A percentile compares a stretch with the other conserved stretches of the same genome.
phyloP scores from a whole-genome alignment of 1,140 invertebrate species.

The Telenomus remus region DNA sequence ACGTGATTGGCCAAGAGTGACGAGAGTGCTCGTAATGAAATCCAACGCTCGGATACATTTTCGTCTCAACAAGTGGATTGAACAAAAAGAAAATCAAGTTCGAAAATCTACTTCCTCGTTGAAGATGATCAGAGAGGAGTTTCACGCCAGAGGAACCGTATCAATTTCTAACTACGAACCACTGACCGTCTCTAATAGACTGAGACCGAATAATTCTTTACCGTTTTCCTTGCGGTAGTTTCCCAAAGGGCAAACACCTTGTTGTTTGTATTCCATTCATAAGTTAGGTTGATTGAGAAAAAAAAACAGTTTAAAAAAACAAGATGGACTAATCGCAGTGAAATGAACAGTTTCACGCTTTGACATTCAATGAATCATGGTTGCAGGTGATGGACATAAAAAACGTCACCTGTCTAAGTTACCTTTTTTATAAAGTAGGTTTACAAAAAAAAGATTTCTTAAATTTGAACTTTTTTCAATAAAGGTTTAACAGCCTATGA shows the following conservation, averaged over 20 bases:
- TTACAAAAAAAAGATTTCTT: too few relatives aligned
- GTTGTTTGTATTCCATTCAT: background rate
- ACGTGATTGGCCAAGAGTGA: conserved; percentile 41
- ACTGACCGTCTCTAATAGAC: conserved; percentile 17
- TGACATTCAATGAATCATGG: too few relatives aligned
- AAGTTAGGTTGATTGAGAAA: background rate
- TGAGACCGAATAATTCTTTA: conserved; percentile 23
- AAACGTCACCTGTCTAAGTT: too few relatives aligned
- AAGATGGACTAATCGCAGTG: background rate
- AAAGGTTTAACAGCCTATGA: too few relatives aligned
- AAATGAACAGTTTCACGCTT: too few relatives aligned
- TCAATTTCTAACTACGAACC: background rate
- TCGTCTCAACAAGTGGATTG: conserved; percentile 23
- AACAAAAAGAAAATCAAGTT: conserved; percentile 9
- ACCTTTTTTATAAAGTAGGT: too few relatives aligned
- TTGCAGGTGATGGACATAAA: too few relatives aligned
- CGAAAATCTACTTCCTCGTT: conserved; percentile 18
- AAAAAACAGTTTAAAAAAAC: background rate
- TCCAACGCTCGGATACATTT: conserved; percentile 13
- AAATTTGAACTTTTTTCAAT: too few relatives aligned
- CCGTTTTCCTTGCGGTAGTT: conserved; percentile 35
- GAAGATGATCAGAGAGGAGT: background rate
- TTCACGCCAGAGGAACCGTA: background rate
- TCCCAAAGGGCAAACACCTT: conserved; percentile 19
- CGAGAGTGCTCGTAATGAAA: conserved; percentile 26